phyloP scores from a whole-genome alignment of 2,113 vertebrate species.

The Lipotes vexillifer region DNA sequence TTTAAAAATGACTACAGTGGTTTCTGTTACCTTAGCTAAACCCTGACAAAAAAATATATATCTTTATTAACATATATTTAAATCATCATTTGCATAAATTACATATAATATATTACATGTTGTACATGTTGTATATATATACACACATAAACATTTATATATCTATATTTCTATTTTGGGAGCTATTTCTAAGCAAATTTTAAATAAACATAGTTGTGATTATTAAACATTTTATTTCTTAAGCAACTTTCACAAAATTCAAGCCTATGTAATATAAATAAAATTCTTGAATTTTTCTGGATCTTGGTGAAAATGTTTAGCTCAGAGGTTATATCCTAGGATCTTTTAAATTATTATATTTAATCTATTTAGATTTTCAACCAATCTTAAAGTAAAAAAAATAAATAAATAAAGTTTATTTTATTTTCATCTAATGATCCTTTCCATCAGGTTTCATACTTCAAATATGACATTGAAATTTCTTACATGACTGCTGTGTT shows the following conservation, averaged over 20 bases:
- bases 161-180: not conserved
- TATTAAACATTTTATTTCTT: not conserved
- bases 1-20: not conserved
- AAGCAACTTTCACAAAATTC: not conserved
- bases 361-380: not conserved
- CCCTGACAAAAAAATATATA: not conserved
- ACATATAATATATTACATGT: not conserved
- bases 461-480: not conserved
- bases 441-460: not conserved
- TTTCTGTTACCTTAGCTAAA: not conserved
- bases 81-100: not conserved
- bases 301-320: not conserved
- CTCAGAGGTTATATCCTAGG: not conserved
- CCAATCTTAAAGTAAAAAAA: not conserved
- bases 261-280: not conserved
- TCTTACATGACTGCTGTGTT: not conserved
- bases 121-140: not conserved
- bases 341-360: not conserved
- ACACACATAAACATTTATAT: not conserved
- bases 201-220: not conserved
- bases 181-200: not conserved
- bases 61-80: not conserved
- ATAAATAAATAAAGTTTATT: not conserved
- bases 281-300: not conserved
- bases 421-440: not conserved